Percentiles rank a stretch among this genome's conserved stretches.
Evolutionary conservation across 2,888 invertebrate genomes (phyloP).

Genomic region (Peribatodes rhomboidaria): DNA sequence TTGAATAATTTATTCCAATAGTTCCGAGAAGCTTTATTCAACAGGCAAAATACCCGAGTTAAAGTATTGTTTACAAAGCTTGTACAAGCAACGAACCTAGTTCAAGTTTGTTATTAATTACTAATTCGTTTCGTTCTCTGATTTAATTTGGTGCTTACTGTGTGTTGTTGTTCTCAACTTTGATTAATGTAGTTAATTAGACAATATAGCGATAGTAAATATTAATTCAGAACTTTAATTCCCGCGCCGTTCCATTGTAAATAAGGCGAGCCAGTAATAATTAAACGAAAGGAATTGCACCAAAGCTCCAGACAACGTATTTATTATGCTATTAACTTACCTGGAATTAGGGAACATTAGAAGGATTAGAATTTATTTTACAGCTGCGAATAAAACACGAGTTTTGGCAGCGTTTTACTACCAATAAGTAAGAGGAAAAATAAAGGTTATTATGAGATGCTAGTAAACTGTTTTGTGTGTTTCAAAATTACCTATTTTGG

Average conservation of each 20-base stretch:
- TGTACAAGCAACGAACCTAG: neutral
- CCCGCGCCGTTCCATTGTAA: conserved; percentile 36
- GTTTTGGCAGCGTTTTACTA: conserved; percentile 15
- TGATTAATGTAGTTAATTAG: conserved; percentile 30
- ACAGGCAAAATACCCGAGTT: neutral
- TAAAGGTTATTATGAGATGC: conserved; percentile 5
- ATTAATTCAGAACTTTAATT: conserved; percentile 42
- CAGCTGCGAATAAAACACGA: conserved; percentile 19
- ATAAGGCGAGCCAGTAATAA: conserved; percentile 43
- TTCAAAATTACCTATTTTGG: conserved; percentile 3
- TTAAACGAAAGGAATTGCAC: conserved; percentile 48
- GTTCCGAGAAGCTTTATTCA: neutral
- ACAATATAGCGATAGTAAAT: conserved; percentile 40
- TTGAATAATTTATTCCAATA: conserved; percentile 5
- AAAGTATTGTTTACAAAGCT: conserved; percentile 1
- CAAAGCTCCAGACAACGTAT: conserved; percentile 42
- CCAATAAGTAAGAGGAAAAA: conserved; percentile 8
- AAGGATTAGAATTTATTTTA: conserved; percentile 43
- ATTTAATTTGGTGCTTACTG: neutral
- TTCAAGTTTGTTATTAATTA: conserved; percentile 2
- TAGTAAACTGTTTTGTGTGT: conserved; percentile 12
- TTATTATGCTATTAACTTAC: conserved; percentile 47
- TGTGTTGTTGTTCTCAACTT: conserved; percentile 15
- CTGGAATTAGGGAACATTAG: conserved; percentile 44
- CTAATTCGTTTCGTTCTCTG: neutral